Base-by-base conservation (phyloP, 2,797 vertebrate species). In the Arremon aurantiirostris region DNA sequence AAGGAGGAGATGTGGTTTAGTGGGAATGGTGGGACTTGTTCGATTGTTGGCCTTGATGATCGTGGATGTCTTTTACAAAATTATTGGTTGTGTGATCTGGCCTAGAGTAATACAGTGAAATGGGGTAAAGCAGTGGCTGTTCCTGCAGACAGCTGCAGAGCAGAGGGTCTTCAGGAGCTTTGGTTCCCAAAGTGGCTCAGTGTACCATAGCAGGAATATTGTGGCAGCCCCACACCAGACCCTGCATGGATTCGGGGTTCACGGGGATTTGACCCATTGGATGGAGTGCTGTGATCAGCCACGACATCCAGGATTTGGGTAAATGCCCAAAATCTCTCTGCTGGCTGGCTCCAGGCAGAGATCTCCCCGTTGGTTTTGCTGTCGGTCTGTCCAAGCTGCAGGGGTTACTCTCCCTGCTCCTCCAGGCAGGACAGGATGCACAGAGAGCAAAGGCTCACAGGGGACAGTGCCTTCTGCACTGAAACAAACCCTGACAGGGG, bases 41-140 rank as follows among this genome's bases (percentile, higher is more conserved):
- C 0, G 0, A 26, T 26, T 28, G 56, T 34, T 61, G 24, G 30
- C 42, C 47, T 53, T 39, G 34, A n/a, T 46, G 28, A 37, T 37
- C 63, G n/a, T 52, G 39, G n/a, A 34, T 1, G 0, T 76, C 28
- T 61, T 61, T 30, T 72, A 52, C 49, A 53, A 53, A 44, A 21
- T 7, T 11, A 21, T 20, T 41, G 41, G 10, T 34, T 55, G 17
- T 41, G 41, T 61, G 47, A 47, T 61, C 47, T 90, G 69, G 13
- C 52, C 30, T 23, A 27, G 13, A 59, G 32, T 35, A 9, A 9
- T 28, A 12, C 61, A n/a, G 9, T 39, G 41, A 42, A 63, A 28
- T 0, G 0, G 9, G 3, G 15, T 59, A 71, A 30, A n/a, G 8
- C 2, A 12, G 13, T 27, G 34, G 23, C 28, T 37, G 2, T 44